Conservation (phyloP, 2,888 invertebrate species). For the Malachius bipustulatus region DNA sequence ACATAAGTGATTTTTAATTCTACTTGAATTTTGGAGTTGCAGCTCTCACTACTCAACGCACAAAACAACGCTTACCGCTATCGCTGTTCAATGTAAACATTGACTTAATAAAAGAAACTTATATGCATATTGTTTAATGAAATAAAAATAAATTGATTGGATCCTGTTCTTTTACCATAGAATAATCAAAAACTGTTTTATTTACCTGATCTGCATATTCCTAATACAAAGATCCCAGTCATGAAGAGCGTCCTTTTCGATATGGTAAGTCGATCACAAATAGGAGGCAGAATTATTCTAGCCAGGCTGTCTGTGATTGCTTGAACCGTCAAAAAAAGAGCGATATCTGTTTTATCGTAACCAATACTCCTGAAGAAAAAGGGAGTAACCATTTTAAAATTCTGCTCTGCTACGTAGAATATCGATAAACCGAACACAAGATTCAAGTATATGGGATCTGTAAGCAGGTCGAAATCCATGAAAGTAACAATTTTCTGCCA, state of each 20-base stretch:
- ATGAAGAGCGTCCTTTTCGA: slow-evolving; percentile 62
- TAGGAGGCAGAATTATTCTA: slow-evolving; percentile 57
- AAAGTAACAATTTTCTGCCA: slow-evolving; percentile 44
- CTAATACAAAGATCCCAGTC: slow-evolving; percentile 57
- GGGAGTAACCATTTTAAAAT: slow-evolving; percentile 44
- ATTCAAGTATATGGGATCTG: slow-evolving; percentile 61
- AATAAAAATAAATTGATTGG: too few species aligned
- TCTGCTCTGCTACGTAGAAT: slow-evolving; percentile 63
- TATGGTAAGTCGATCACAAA: slow-evolving; percentile 53
- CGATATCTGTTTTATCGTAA: slow-evolving; percentile 50
- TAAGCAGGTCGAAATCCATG: slow-evolving; percentile 59
- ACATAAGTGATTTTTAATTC: too few species aligned
- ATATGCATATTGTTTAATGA: too few species aligned
- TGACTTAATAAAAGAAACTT: too few species aligned
- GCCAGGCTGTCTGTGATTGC: slow-evolving; percentile 65
- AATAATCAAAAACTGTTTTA: slow-evolving; percentile 18
- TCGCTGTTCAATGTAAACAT: too few species aligned
- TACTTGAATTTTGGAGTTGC: too few species aligned
- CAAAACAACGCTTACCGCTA: too few species aligned
- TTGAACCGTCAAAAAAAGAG: slow-evolving; percentile 61
- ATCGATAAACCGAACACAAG: slow-evolving; percentile 59
- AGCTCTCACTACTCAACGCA: too few species aligned
- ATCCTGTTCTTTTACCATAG: slow-evolving; percentile 25
- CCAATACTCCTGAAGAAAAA: slow-evolving; percentile 29
- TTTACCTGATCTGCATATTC: slow-evolving; percentile 61